Conservation (phyloP, 2,888 invertebrate species). For the Thecophora atra region DNA sequence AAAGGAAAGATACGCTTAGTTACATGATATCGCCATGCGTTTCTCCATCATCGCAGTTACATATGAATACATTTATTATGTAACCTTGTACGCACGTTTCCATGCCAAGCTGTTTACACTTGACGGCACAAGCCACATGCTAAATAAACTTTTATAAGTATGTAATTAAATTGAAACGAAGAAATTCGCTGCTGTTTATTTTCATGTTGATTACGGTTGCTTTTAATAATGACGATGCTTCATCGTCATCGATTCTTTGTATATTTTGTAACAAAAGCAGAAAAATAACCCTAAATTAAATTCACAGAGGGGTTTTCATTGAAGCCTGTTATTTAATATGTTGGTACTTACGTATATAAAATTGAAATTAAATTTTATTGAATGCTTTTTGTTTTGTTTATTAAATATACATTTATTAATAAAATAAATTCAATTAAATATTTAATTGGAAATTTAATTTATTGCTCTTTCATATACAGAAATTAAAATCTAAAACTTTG, state of each 20-base stretch:
- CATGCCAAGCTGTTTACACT: neutral
- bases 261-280: neutral
- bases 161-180: slow-evolving; percentile 1
- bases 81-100: neutral
- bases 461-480: no score
- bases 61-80: neutral
- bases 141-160: no score
- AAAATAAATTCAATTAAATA: neutral
- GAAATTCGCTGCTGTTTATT: slow-evolving; percentile 14
- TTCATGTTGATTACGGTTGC: neutral
- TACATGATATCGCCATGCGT: no score
- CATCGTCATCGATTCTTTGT: slow-evolving; percentile 1
- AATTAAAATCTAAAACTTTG: no score
- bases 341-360: no score
- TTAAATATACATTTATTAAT: neutral
- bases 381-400: neutral
- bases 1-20: no score
- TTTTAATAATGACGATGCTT: no score
- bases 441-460: neutral
- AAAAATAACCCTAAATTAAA: no score
- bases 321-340: no score
- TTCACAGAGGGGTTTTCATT: no score
- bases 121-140: neutral
- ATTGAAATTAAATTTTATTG: neutral
- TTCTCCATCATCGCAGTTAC: no score